Evolutionary conservation across 2,888 invertebrate genomes (phyloP).

Genomic region (Drosophila neutralis): DNA sequence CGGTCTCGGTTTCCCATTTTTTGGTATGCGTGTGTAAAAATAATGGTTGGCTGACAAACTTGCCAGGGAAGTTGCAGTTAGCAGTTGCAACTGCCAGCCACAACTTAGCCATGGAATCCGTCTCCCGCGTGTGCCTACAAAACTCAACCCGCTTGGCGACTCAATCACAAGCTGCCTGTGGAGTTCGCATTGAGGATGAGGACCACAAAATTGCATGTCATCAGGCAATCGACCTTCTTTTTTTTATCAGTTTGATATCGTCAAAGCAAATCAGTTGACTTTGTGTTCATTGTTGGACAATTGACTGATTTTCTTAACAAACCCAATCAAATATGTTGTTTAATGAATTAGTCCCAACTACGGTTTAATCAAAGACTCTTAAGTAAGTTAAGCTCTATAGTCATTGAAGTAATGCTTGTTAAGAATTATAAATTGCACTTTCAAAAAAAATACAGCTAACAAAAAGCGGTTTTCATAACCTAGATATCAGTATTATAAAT

Average conservation of each 20-base stretch:
- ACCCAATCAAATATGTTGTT: not conserved
- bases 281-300: not conserved
- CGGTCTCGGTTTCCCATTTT: not conserved
- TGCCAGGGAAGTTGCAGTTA: conserved; percentile 56
- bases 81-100: conserved; percentile 34
- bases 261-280: not conserved
- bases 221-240: not conserved
- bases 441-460: too few relatives aligned
- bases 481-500: too few relatives aligned
- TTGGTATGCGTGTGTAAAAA: conserved; percentile 40
- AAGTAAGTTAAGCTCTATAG: not conserved
- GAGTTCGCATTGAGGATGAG: not conserved
- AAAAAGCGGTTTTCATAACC: too few relatives aligned
- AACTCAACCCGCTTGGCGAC: conserved; percentile 28
- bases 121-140: conserved; percentile 33
- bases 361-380: not conserved
- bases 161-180: conserved; percentile 25
- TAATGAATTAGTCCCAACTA: not conserved
- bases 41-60: conserved; percentile 45
- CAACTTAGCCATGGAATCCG: conserved; percentile 44
- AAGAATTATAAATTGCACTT: not conserved
- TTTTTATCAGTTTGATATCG: not conserved
- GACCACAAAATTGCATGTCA: conserved; percentile 13
- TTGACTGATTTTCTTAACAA: not conserved
- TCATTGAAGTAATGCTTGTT: not conserved